Percentiles rank a stretch among this genome's conserved stretches.
phyloP scores from a whole-genome alignment of 1,140 invertebrate genomes.

The Polypedilum pembai region DNA sequence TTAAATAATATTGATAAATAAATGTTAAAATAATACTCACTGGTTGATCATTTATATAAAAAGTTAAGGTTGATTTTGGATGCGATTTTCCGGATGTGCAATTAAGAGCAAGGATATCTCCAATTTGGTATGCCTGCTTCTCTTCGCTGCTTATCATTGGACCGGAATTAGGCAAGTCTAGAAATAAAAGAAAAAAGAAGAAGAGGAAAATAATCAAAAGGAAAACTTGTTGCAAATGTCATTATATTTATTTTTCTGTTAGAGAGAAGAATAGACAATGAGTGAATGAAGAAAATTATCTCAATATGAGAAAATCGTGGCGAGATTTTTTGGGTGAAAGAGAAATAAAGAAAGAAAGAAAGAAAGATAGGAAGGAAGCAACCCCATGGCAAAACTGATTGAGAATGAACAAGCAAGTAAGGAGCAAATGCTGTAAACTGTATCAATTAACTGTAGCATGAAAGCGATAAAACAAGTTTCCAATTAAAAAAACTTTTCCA shows the following conservation, averaged over 20 bases:
- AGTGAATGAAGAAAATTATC: background rate
- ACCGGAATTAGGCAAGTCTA: slow-evolving; percentile 67
- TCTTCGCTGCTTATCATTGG: slow-evolving; percentile 72
- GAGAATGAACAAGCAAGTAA: background rate
- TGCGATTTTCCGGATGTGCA: slow-evolving; percentile 75
- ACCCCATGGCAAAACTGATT: background rate
- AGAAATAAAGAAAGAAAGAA: too few species aligned
- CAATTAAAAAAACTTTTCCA: slow-evolving; percentile 28
- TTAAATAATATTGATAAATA: too few species aligned
- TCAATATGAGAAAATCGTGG: background rate
- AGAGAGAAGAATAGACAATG: background rate
- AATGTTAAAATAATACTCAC: slow-evolving; percentile 50
- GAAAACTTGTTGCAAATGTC: slow-evolving; percentile 25
- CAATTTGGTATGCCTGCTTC: slow-evolving; percentile 62
- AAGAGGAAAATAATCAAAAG: slow-evolving; percentile 32
- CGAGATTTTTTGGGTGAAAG: background rate
- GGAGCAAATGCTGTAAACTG: slow-evolving; percentile 10
- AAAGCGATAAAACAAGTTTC: slow-evolving; percentile 20
- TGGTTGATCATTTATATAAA: slow-evolving; percentile 74
- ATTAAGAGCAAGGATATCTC: slow-evolving; percentile 71
- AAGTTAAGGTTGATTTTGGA: slow-evolving; percentile 64
- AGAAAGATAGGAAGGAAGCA: background rate
- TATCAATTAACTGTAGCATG: slow-evolving; percentile 12
- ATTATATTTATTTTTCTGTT: slow-evolving; percentile 2
- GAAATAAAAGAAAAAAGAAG: slow-evolving; percentile 35